Conservation (phyloP, 2,888 invertebrate genomes). For the Yponomeuta sedellus region DNA sequence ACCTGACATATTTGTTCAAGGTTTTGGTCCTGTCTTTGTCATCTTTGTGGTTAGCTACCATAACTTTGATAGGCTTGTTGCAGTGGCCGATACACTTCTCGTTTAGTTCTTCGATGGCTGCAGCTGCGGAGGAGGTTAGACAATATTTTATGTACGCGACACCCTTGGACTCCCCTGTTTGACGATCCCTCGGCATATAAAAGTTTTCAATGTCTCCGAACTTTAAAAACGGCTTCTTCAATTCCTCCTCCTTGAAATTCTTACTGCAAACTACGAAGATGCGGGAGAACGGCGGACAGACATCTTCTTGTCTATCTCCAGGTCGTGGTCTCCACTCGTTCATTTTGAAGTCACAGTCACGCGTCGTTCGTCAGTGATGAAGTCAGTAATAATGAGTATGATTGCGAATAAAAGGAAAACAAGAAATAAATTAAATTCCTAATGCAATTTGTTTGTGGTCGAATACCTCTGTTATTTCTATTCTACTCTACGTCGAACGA, state of each 20-base stretch:
- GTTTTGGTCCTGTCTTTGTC: slow-evolving; percentile 39
- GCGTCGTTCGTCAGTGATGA: background rate
- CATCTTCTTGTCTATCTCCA: slow-evolving; percentile 63
- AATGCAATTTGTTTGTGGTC: too few species aligned
- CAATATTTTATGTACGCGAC: slow-evolving; percentile 93
- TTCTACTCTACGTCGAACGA: too few species aligned
- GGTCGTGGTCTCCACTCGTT: slow-evolving; percentile 25
- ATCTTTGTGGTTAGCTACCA: slow-evolving; percentile 83
- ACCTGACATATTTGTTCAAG: slow-evolving; percentile 74
- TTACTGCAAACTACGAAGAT: slow-evolving; percentile 93
- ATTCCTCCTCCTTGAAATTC: slow-evolving; percentile 80
- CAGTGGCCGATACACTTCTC: slow-evolving; percentile 81
- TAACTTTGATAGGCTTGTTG: slow-evolving; percentile 88
- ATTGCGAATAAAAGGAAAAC: too few species aligned
- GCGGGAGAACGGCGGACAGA: slow-evolving; percentile 88
- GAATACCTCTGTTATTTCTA: too few species aligned
- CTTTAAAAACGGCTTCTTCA: slow-evolving; percentile 84
- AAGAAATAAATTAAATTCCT: too few species aligned
- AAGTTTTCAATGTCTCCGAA: slow-evolving; percentile 92
- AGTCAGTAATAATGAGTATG: slow-evolving; percentile 1
- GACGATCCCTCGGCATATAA: slow-evolving; percentile 90
- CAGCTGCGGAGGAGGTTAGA: slow-evolving; percentile 94
- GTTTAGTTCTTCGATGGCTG: slow-evolving; percentile 92
- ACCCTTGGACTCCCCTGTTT: slow-evolving; percentile 90
- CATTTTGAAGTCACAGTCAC: slow-evolving; percentile 23